These are phyloP conservation scores for Campopleginae sp. DNA, from an alignment of 2,888 invertebrate genomes.

Conservation along the genomic window DNA sequence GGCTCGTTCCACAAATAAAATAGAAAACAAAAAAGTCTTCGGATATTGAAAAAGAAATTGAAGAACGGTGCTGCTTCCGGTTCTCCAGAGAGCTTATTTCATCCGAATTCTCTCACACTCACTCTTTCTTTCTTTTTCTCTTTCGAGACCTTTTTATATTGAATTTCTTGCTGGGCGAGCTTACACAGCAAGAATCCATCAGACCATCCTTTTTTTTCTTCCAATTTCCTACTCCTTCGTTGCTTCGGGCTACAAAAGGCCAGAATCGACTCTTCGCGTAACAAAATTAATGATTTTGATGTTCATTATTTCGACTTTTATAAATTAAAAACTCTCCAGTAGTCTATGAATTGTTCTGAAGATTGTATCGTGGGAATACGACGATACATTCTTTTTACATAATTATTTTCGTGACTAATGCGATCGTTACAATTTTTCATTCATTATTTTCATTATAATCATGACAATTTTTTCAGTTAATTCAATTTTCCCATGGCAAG, in stretches of 20 bases:
- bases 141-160: conserved; percentile 10
- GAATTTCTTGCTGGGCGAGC: conserved; percentile 19
- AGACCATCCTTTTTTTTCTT: conserved; percentile 53
- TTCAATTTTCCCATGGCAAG: too few species aligned
- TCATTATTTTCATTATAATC: too few species aligned
- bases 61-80: conserved; percentile 46
- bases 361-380: too few species aligned
- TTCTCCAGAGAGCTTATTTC: conserved; percentile 41
- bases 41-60: conserved; percentile 64
- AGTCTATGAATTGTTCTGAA: too few species aligned
- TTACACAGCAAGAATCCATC: neutral
- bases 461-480: too few species aligned
- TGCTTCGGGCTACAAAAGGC: neutral
- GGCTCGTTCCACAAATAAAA: conserved; percentile 41
- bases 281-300: too few species aligned
- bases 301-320: too few species aligned
- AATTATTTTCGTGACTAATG: too few species aligned
- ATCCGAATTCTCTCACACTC: conserved; percentile 17
- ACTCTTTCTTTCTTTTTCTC: neutral
- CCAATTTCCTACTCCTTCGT: neutral
- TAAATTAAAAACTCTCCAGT: too few species aligned
- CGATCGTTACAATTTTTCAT: too few species aligned
- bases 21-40: conserved; percentile 28
- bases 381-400: too few species aligned
- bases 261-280: too few species aligned